A percentile compares a stretch with the other conserved stretches of the same genome.
Evolutionary conservation across 2,797 vertebrate species (phyloP).

Genomic region (Danionella dracula): DNA sequence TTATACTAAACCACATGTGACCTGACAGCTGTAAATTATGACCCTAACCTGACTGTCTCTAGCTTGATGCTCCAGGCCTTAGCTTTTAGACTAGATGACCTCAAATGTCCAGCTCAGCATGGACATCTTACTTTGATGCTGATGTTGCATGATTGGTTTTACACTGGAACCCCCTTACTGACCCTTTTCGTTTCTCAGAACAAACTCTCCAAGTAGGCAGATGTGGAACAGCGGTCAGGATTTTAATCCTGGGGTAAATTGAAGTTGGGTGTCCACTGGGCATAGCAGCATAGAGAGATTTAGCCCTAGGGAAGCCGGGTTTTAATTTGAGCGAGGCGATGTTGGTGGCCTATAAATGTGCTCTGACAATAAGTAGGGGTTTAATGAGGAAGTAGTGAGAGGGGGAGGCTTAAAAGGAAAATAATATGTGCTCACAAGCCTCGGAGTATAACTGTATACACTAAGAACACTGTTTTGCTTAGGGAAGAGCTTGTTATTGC

Average conservation of each 20-base stretch:
- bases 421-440: conserved; percentile 6
- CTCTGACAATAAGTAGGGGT: conserved; percentile 51
- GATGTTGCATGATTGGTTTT: conserved; percentile 54
- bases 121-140: conserved; percentile 44
- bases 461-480: neutral
- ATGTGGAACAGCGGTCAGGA: conserved; percentile 45
- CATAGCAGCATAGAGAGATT: conserved; percentile 14
- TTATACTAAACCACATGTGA: neutral
- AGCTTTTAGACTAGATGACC: neutral
- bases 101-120: neutral
- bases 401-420: conserved; percentile 19
- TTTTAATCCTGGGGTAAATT: conserved; percentile 52
- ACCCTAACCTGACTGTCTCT: neutral
- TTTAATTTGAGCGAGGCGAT: conserved; percentile 49
- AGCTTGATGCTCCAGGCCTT: neutral
- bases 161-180: neutral
- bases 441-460: conserved; percentile 11
- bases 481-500: neutral
- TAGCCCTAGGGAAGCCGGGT: conserved; percentile 29
- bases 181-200: conserved; percentile 11
- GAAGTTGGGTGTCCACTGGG: conserved; percentile 46
- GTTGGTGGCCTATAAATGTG: conserved; percentile 47
- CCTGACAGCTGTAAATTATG: conserved; percentile 1
- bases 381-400: conserved; percentile 53
- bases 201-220: conserved; percentile 27